Evolutionary conservation across 37 sponge, comb jelly and placozoan species (phyloP).

Genomic region (Cliona cf. orientalis): DNA sequence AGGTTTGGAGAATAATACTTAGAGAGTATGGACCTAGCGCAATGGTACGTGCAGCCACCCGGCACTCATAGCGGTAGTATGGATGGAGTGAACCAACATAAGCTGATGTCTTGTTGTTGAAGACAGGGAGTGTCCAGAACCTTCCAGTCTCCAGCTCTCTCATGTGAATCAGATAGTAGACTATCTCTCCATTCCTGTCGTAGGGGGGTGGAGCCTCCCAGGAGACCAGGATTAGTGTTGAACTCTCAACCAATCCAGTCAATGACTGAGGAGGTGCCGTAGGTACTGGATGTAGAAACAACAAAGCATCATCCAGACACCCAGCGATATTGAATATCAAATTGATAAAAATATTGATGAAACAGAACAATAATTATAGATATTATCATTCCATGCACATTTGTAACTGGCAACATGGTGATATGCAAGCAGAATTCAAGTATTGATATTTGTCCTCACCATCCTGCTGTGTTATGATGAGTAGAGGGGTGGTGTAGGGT

Average conservation of each 20-base stretch:
- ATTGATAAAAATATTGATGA: neutral
- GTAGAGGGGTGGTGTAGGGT: conserved; percentile 1
- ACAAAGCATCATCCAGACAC: neutral
- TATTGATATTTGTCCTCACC: no score
- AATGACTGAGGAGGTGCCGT: conserved; percentile 3
- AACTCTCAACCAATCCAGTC: neutral
- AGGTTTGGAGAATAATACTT: neutral
- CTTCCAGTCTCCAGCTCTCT: neutral
- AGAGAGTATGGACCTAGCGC: conserved; percentile 16
- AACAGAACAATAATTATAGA: neutral
- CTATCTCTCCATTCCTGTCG: conserved; percentile 20
- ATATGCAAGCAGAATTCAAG: no score
- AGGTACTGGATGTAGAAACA: conserved; percentile 15
- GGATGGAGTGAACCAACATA: conserved; percentile 14
- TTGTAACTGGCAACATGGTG: no score
- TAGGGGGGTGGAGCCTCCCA: conserved; percentile 16
- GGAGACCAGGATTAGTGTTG: neutral
- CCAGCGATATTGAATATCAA: neutral
- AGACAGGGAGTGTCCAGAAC: neutral
- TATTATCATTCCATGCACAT: no score
- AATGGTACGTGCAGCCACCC: conserved; percentile 27
- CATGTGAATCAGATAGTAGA: neutral
- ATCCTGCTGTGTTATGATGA: conserved; percentile 16
- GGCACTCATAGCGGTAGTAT: conserved; percentile 12
- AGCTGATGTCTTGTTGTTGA: neutral